Evolutionary conservation across 2,888 invertebrate species (phyloP).

Genomic region (Drosophila demipolita): DNA sequence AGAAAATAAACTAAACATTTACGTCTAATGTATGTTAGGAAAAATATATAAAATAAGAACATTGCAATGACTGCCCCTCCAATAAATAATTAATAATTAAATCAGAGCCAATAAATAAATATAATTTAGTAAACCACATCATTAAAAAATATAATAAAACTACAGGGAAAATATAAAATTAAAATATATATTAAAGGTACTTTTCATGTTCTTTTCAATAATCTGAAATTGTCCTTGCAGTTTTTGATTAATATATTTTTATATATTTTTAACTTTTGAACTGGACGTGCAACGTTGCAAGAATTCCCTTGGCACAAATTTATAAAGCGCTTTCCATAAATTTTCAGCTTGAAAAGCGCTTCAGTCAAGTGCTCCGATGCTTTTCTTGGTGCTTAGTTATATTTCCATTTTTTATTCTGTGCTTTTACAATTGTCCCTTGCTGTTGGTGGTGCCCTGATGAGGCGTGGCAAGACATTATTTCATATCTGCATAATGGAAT

Average conservation of each 20-base stretch:
- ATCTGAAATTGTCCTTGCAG: not conserved
- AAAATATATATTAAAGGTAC: not conserved
- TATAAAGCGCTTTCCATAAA: constrained; percentile 52
- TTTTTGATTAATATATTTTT: not conserved
- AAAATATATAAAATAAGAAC: not conserved
- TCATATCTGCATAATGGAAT: constrained; percentile 72
- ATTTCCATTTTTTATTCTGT: constrained; percentile 13
- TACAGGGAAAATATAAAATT: not conserved
- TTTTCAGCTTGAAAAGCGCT: constrained; percentile 46
- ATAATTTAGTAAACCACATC: not conserved
- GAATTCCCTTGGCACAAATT: constrained; percentile 49
- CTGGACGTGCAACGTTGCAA: not conserved
- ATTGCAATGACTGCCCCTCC: not conserved
- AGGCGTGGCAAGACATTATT: constrained; percentile 47
- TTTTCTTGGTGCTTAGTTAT: not conserved
- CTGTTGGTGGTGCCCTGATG: constrained; percentile 17
- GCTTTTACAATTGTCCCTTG: constrained; percentile 32
- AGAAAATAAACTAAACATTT: not conserved
- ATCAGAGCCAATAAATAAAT: not conserved
- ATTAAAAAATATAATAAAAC: not conserved
- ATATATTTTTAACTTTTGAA: not conserved
- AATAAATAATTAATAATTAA: not conserved
- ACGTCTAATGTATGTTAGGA: not conserved
- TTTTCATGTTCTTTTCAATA: not conserved
- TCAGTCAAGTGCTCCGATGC: constrained; percentile 43